Conservation (phyloP, 2,888 invertebrate genomes). For the Mystacides longicornis region DNA sequence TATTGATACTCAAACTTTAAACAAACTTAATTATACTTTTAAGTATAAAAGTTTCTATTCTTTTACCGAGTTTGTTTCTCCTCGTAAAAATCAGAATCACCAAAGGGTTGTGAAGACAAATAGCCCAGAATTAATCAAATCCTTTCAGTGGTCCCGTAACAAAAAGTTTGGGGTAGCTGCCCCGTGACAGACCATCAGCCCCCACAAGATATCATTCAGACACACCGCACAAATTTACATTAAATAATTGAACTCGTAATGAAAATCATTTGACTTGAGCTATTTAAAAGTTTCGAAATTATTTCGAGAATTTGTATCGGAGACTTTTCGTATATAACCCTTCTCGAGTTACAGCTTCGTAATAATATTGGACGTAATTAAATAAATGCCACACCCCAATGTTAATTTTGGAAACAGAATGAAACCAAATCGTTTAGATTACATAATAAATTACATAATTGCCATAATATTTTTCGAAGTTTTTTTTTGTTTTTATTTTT, state of each 20-base stretch:
- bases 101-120: slow-evolving; percentile 9
- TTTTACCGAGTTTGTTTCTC: too few species aligned
- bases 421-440: too few species aligned
- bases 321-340: background rate
- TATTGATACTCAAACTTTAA: too few species aligned
- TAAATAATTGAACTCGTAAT: slow-evolving; percentile 19
- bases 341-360: background rate
- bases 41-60: too few species aligned
- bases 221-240: slow-evolving; percentile 19
- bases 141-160: slow-evolving; percentile 13
- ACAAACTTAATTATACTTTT: too few species aligned
- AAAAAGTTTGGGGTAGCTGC: slow-evolving; percentile 14
- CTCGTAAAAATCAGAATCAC: too few species aligned
- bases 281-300: slow-evolving; percentile 1
- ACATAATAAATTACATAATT: too few species aligned
- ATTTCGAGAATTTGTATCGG: background rate
- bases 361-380: background rate
- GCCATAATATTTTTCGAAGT: too few species aligned
- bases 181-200: slow-evolving; percentile 17
- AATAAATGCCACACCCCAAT: too few species aligned
- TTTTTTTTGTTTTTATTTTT: too few species aligned
- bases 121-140: slow-evolving; percentile 20
- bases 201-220: too few species aligned
- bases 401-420: too few species aligned
- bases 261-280: slow-evolving; percentile 5